These are phyloP conservation scores for Branchellion lobata DNA, from an alignment of 2,888 invertebrate genomes.

Conservation along the genomic window DNA sequence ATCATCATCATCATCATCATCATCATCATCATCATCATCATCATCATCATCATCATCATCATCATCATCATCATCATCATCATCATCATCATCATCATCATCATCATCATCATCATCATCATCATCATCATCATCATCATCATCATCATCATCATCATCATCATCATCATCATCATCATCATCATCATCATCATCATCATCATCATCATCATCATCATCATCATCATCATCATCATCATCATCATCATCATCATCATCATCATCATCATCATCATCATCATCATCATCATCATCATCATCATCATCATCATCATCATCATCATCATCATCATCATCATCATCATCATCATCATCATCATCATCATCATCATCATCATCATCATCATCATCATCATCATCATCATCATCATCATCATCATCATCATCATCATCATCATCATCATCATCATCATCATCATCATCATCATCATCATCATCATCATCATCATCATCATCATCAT, in stretches of 20 bases:
- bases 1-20: not conserved
- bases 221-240: not conserved
- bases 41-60: not conserved
- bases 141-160: constrained; percentile 23
- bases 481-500: not conserved
- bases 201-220: constrained; percentile 18
- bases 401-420: constrained; percentile 22
- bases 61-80: constrained; percentile 25
- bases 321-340: constrained; percentile 37
- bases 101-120: not conserved
- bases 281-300: constrained; percentile 29
- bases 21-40: constrained; percentile 11
- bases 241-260: constrained; percentile 27
- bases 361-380: constrained; percentile 16
- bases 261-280: not conserved
- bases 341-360: constrained; percentile 25
- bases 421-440: not conserved
- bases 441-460: not conserved
- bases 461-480: not conserved
- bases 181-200: constrained; percentile 36
- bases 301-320: constrained; percentile 36
- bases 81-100: not conserved
- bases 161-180: constrained; percentile 27
- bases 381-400: constrained; percentile 27
- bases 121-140: constrained; percentile 15